Percentiles rank a stretch among this genome's conserved stretches.
These are phyloP conservation scores for Tragelaphus buxtoni DNA, from an alignment of 2,113 vertebrate species.

Conservation along the genomic window DNA sequence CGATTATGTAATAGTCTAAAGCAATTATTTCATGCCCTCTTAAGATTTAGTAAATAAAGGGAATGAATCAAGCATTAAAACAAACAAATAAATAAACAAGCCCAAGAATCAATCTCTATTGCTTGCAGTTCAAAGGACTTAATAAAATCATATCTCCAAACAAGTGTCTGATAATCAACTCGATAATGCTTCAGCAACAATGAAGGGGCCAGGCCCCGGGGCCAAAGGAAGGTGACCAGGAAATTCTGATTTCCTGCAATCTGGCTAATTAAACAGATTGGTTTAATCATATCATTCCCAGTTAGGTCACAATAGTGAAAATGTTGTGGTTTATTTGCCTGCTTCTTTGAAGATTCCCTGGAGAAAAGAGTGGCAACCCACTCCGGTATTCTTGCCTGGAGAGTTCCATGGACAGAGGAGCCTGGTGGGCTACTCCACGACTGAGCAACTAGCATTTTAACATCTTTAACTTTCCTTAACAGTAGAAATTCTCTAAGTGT, in stretches of 20 bases:
- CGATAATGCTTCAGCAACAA: background rate
- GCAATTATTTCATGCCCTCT: background rate
- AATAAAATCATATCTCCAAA: background rate
- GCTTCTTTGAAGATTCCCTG: background rate
- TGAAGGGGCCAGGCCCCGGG: background rate
- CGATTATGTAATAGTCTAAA: background rate
- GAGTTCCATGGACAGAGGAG: background rate
- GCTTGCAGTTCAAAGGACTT: background rate
- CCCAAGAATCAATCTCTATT: background rate
- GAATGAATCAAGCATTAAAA: background rate
- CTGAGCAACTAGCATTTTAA: background rate
- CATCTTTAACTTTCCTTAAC: background rate
- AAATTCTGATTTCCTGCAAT: background rate
- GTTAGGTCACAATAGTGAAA: background rate
- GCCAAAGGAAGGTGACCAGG: accelerated
- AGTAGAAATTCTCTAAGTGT: background rate
- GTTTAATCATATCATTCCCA: background rate
- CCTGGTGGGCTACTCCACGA: background rate
- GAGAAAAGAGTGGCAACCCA: background rate
- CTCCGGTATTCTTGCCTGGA: background rate
- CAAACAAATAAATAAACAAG: background rate
- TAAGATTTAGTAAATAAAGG: background rate
- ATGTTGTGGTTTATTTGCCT: background rate
- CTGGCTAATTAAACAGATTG: background rate
- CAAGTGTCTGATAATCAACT: too few relatives aligned